Conservation (phyloP, 2,888 invertebrate species). For the Epicampocera succincta region DNA sequence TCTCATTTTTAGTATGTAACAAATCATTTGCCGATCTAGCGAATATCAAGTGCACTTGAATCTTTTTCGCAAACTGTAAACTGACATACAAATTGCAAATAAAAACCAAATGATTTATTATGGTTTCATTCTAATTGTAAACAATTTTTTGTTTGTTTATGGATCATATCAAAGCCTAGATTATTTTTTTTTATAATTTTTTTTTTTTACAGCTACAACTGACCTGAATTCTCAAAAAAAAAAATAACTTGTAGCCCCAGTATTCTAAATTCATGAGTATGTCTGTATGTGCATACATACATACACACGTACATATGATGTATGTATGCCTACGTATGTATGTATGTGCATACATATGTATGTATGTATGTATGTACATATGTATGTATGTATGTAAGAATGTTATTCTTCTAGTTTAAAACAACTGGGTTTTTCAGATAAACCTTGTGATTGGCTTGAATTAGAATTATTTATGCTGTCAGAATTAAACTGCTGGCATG, state of each 20-base stretch:
- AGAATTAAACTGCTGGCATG: not conserved
- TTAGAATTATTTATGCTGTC: conserved; percentile 19
- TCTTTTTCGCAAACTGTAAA: not conserved
- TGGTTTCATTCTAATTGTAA: conserved; percentile 61
- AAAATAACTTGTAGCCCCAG: conserved; percentile 47
- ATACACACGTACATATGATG: not conserved
- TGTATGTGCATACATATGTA: not conserved
- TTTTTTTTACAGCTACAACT: conserved; percentile 47
- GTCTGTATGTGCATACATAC: not conserved
- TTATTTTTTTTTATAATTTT: conserved; percentile 39
- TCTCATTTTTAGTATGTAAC: too few relatives aligned
- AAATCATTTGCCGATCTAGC: too few relatives aligned
- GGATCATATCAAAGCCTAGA: conserved; percentile 65
- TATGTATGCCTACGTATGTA: not conserved
- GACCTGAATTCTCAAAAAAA: conserved; percentile 63
- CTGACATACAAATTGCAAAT: conserved; percentile 44
- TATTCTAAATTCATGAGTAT: conserved; percentile 47
- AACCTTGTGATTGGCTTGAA: conserved; percentile 39
- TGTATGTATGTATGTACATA: not conserved
- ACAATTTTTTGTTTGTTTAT: conserved; percentile 64
- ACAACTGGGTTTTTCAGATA: conserved; percentile 44
- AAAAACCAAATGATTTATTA: conserved; percentile 54
- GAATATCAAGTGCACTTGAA: conserved; percentile 1
- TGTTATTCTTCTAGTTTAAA: conserved; percentile 33
- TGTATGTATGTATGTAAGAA: not conserved